phyloP scores from a whole-genome alignment of 2,797 vertebrate species.

The Helostoma temminkii region DNA sequence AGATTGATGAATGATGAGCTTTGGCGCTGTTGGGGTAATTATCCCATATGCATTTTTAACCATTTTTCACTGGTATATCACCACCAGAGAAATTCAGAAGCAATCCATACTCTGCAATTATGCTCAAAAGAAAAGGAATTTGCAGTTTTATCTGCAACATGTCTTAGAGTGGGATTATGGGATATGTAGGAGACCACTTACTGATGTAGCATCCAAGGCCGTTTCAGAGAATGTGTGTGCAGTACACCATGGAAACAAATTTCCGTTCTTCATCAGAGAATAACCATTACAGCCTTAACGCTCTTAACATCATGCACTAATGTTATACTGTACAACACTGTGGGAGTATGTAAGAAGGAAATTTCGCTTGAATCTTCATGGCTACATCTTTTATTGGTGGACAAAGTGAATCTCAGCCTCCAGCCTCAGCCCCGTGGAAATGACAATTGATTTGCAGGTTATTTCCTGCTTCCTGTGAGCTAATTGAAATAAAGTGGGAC shows the following conservation, averaged over 20 bases:
- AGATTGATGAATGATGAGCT: not conserved
- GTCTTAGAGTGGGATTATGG: constrained; percentile 6
- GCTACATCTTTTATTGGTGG: constrained; percentile 75
- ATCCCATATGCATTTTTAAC: not conserved
- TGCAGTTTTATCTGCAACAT: not conserved
- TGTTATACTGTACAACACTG: constrained; percentile 46
- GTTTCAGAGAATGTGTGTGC: not conserved
- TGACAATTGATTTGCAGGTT: constrained; percentile 84
- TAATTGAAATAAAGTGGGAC: constrained; percentile 85
- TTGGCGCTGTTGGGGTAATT: too few relatives aligned
- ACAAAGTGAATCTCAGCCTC: constrained; percentile 74
- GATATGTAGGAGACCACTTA: constrained; percentile 7
- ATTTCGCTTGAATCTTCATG: constrained; percentile 71
- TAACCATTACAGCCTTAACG: constrained; percentile 42
- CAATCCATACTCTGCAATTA: not conserved
- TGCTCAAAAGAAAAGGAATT: constrained; percentile 4
- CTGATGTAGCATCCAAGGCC: not conserved
- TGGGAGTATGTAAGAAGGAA: constrained; percentile 41
- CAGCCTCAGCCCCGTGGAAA: constrained; percentile 67
- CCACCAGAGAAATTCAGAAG: not conserved
- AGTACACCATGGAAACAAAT: constrained; percentile 33
- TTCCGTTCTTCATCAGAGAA: constrained; percentile 31
- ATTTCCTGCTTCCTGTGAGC: constrained; percentile 84
- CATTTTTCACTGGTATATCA: not conserved
- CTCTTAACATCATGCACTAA: constrained; percentile 39